Evolutionary conservation across 53 echinoderm and acorn worm genomes (phyloP), one percentile per base, ranked within the genome.

Genomic region (Crossaster papposus): DNA sequence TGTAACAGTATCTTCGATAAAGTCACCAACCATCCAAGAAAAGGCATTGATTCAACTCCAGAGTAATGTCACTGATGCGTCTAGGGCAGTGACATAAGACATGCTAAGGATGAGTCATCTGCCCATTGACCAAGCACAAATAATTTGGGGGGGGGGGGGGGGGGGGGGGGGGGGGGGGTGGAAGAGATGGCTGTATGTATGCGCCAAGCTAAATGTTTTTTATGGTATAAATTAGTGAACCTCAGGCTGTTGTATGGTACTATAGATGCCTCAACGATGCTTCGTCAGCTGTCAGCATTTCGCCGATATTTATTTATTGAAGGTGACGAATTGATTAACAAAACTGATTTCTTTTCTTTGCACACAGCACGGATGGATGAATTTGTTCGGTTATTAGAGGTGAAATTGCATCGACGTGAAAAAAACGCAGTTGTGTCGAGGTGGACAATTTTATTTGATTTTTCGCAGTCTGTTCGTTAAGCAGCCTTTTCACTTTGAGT

Each of bases 71-170:
- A 83, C 29, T 11, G 82, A 82, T 82, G 82, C 82, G 71, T 31
- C 71, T n/a, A 72, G 84, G 72, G 32, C 84, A 70, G 65, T 84
- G 84, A 72, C 84, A 84, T 72, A 84, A 84, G 84, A 84, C 72
- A 44, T 51, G 50, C n/a, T 13, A 23, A 22, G 53, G 65, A 70
- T 84, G 84, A 84, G 72, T 84, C 84, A 84, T 84, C 29, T n/a
- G 12, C 22, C 12, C 44, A 68, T 28, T 5, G 78, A 78, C 58
- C 12, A 17, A 15, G 26, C 78, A 51, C 65, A 72, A 70, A 72
- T 54, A 52, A 54, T 84, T 72, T 30, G 51, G 84, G 84, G 65
- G 70, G 51, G 84, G 84, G 65, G 68, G 38, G 58, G 58, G 58
- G 22, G 7, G 38, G 84, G 84, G 65, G 70, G 51, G 84, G 84